Evolutionary conservation across 2,888 invertebrate species (phyloP).

Genomic region (Callyntrura guangdongensis): DNA sequence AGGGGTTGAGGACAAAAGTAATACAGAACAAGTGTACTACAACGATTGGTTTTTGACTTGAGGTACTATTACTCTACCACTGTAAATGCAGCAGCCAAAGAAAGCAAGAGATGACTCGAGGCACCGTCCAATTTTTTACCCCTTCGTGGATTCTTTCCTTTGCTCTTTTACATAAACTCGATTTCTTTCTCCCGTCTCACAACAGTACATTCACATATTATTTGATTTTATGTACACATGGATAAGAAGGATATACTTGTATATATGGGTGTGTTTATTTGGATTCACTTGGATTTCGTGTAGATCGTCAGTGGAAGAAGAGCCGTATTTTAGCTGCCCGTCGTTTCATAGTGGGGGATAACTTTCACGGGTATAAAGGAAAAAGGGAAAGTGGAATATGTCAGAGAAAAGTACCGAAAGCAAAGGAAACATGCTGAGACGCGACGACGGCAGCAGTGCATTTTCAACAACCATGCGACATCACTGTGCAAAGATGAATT

Average conservation of each 20-base stretch:
- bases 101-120: conserved; percentile 10
- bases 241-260: too few species aligned
- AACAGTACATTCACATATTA: not conserved
- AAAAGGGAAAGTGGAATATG: not conserved
- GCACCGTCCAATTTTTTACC: conserved; percentile 14
- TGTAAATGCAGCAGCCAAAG: not conserved
- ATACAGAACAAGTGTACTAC: not conserved
- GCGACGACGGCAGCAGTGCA: not conserved
- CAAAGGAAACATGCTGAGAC: not conserved
- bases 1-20: not conserved
- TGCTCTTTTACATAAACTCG: not conserved
- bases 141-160: not conserved
- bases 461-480: too few species aligned
- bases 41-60: conserved; percentile 33
- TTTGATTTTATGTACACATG: not conserved
- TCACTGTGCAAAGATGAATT: too few species aligned
- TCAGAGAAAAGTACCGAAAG: not conserved
- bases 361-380: conserved; percentile 12
- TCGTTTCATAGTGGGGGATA: not conserved
- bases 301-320: conserved; percentile 1
- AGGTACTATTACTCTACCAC: conserved; percentile 7
- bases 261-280: not conserved
- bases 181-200: not conserved
- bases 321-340: not conserved
- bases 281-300: conserved; percentile 21